Base-by-base conservation (phyloP, 1,140 invertebrate genomes). In the Pentalonia nigronervosa region DNA sequence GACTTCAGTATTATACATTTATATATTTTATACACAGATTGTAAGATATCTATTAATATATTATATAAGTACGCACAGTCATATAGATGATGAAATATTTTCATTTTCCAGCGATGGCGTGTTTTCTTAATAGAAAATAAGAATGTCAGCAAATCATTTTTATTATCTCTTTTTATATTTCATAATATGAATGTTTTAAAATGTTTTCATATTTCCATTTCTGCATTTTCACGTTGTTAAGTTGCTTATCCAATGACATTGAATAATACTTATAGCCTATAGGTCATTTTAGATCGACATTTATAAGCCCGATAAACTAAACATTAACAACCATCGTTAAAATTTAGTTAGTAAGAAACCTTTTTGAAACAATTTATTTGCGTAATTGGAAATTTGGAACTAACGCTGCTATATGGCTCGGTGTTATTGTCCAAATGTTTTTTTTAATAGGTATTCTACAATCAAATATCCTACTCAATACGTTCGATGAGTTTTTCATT, bases 11-110 rank as follows among this genome's bases (percentile, higher is more conserved):
- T 76, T 76, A 76, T 76, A 76, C 14, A 34, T n/a, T n/a, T 76
- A n/a, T n/a, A 67, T 7, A n/a, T n/a, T 67, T 67, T 67, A 20
- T 76, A 34, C 3, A 76, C n/a, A 76, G 60, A 76, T 76, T 76
- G 60, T n/a, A 76, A n/a, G n/a, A 76, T 76, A 17, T 76, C 20
- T 23, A 53, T 50, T 50, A 20, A 17, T 50, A 53, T 76, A 30
- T 67, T 4, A 60, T 76, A 76, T 17, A n/a, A 76, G 4, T 76
- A n/a, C 14, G 6, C n/a, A 76, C 9, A 76, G n/a, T 76, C 60
- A 76, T n/a, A 76, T 30, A 76, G 60, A 76, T 76, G n/a, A 76
- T 76, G 60, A n/a, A 76, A 76, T 76, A 76, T 76, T n/a, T 76
- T 76, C 14, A 76, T 76, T 76, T 76, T 76, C n/a, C 14, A n/a